Percentiles rank a stretch among this genome's conserved stretches.
Conservation (phyloP, 2,888 invertebrate species). For the Anodontia alba region DNA sequence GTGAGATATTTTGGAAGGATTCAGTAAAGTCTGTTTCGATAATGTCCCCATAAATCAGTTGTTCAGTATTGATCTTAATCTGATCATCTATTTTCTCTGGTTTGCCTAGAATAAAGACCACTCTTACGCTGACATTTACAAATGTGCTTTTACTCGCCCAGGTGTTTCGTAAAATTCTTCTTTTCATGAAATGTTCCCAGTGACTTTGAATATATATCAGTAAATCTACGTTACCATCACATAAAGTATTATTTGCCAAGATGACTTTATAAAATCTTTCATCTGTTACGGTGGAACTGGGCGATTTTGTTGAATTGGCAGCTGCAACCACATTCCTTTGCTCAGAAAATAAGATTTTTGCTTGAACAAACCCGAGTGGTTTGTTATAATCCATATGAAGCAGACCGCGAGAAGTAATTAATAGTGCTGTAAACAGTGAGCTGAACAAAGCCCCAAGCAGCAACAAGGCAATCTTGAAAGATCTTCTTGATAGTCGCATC, state of each 20-base stretch:
- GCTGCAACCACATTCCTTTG: too few relatives aligned
- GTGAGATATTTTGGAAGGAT: constrained; percentile 60
- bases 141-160: constrained; percentile 61
- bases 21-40: constrained; percentile 66
- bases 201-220: constrained; percentile 69
- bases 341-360: background rate
- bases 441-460: too few relatives aligned
- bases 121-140: constrained; percentile 41
- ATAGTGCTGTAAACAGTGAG: too few relatives aligned
- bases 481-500: too few relatives aligned
- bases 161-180: constrained; percentile 62
- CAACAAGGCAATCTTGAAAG: too few relatives aligned
- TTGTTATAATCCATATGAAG: background rate
- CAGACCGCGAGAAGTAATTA: too few relatives aligned
- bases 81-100: constrained; percentile 54
- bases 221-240: constrained; percentile 47
- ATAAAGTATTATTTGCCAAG: constrained; percentile 17
- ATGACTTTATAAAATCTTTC: background rate
- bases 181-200: constrained; percentile 53
- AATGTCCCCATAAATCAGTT: constrained; percentile 61
- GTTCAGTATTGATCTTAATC: constrained; percentile 65
- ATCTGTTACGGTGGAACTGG: background rate
- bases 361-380: background rate
- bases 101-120: constrained; percentile 64
- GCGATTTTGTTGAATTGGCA: background rate